A percentile compares a stretch with the other conserved stretches of the same genome.
Conservation (phyloP, 2,797 vertebrate species). For the Chloroceryle inda region DNA sequence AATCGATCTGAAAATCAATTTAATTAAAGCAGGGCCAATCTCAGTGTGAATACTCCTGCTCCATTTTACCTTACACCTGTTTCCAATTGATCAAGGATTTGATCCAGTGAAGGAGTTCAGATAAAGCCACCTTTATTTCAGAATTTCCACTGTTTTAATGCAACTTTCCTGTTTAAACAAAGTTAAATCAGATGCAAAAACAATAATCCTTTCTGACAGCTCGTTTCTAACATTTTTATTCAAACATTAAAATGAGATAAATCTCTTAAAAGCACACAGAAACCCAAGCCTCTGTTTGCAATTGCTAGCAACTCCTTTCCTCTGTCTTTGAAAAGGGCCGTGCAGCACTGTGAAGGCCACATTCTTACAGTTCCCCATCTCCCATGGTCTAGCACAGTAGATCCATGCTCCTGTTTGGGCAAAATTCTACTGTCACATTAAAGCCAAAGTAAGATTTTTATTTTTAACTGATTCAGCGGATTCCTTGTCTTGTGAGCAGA, state of each 20-base stretch:
- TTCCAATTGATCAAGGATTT: conserved; percentile 54
- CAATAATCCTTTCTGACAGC: conserved; percentile 20
- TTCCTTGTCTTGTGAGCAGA: conserved; percentile 31
- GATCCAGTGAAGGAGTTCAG: not conserved
- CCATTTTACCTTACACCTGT: conserved; percentile 68
- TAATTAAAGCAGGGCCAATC: conserved; percentile 63
- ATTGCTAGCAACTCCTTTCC: conserved; percentile 3
- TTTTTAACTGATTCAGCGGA: conserved; percentile 58
- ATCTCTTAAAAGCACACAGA: not conserved
- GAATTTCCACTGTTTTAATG: conserved; percentile 1
- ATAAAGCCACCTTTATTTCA: conserved; percentile 27
- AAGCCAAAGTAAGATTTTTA: conserved; percentile 54
- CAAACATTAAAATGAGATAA: not conserved
- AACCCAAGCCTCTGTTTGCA: not conserved
- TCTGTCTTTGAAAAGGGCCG: not conserved
- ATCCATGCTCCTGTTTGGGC: not conserved
- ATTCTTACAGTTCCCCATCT: not conserved
- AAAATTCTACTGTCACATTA: conserved; percentile 14
- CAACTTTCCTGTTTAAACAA: not conserved
- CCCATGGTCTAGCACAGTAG: not conserved
- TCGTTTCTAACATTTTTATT: conserved; percentile 24
- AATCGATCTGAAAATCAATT: conserved; percentile 68
- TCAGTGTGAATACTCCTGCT: conserved; percentile 65
- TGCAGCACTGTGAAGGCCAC: not conserved
- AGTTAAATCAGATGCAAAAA: conserved; percentile 29